phyloP scores from a whole-genome alignment of 2,888 invertebrate genomes.

The Xanthorhoe spadicearia region DNA sequence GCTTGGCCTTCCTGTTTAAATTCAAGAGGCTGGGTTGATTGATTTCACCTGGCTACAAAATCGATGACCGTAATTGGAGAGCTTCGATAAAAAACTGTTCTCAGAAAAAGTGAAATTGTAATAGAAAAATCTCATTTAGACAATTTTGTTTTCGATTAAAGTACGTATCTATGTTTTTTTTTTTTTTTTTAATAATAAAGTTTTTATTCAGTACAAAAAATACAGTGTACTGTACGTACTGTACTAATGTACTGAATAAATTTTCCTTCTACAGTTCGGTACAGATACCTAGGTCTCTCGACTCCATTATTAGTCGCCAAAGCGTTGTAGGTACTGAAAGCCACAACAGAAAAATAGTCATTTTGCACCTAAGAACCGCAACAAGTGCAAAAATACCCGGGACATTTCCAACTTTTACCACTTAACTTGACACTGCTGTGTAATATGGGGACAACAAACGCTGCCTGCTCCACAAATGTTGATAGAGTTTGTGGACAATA shows the following conservation, averaged over 20 bases:
- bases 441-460: constrained; percentile 20
- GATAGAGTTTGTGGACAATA: constrained; percentile 24
- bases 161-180: too few relatives aligned
- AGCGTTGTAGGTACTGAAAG: neutral
- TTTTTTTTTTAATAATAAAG: too few relatives aligned
- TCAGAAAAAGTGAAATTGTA: neutral
- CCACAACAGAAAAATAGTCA: neutral
- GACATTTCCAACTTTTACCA: constrained; percentile 20
- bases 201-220: too few relatives aligned
- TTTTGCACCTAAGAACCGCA: constrained; percentile 20
- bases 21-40: constrained; percentile 41
- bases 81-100: constrained; percentile 8
- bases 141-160: too few relatives aligned
- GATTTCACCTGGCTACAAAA: constrained; percentile 38
- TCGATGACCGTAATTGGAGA: constrained; percentile 32
- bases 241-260: too few relatives aligned
- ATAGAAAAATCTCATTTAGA: neutral
- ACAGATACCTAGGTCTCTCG: too few relatives aligned
- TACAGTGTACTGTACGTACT: too few relatives aligned
- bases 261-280: too few relatives aligned
- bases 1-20: constrained; percentile 39
- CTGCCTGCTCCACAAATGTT: constrained; percentile 23
- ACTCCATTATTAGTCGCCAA: neutral
- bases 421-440: constrained; percentile 25
- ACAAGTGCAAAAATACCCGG: constrained; percentile 14